A percentile compares a stretch with the other conserved stretches of the same genome.
phyloP scores from a whole-genome alignment of 1,140 invertebrate species.

The Drosophila littoralis region DNA sequence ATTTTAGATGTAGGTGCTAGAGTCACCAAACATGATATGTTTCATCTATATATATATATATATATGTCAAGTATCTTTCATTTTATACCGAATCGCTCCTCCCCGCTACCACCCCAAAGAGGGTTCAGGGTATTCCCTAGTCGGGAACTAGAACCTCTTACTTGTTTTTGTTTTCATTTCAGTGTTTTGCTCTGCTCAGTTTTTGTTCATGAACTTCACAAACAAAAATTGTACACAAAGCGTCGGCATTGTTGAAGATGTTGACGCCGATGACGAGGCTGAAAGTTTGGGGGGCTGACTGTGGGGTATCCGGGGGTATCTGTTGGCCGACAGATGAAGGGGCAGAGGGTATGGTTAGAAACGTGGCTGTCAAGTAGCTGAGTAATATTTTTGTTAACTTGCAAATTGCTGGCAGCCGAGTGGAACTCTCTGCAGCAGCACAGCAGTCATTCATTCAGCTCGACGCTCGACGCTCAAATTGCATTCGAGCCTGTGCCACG shows the following conservation, averaged over 20 bases:
- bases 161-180: conserved; percentile 36
- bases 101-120: no score
- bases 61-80: no score
- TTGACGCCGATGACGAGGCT: conserved; percentile 22
- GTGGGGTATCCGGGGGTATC: background rate
- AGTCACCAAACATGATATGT: no score
- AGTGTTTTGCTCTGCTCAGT: conserved; percentile 35
- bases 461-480: conserved; percentile 42
- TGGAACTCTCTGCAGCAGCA: background rate
- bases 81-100: no score
- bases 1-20: no score
- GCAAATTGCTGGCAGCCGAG: conserved; percentile 42
- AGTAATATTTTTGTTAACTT: conserved; percentile 65
- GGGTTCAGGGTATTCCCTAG: no score
- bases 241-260: conserved; percentile 54
- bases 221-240: conserved; percentile 56
- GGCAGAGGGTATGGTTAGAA: background rate
- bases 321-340: background rate
- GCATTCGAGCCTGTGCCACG: conserved; percentile 27
- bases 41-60: no score
- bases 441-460: conserved; percentile 21
- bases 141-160: no score
- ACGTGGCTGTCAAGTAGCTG: conserved; percentile 64
- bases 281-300: background rate
- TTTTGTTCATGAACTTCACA: conserved; percentile 72